Evolutionary conservation across 2,797 vertebrate genomes (phyloP).

Genomic region (Enteromius paludinosus): DNA sequence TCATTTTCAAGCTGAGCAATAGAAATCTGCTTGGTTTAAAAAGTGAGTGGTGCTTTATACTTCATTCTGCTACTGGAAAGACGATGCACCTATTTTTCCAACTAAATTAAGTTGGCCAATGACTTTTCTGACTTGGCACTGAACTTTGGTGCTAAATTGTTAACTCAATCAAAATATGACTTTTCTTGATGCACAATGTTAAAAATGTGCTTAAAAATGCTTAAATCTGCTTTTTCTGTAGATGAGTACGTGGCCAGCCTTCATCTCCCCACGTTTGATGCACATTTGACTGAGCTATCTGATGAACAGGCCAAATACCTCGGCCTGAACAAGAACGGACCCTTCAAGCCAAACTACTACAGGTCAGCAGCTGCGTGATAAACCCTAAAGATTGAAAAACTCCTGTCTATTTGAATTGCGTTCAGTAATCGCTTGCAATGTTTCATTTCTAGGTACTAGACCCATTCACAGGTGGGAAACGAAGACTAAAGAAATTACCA

Average conservation of each 20-base stretch:
- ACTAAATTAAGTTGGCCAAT: background rate
- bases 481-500: slow-evolving; percentile 62
- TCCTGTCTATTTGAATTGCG: background rate
- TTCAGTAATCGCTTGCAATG: background rate
- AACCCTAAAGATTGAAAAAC: background rate
- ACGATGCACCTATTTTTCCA: background rate
- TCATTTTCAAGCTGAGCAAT: background rate
- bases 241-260: slow-evolving; percentile 98
- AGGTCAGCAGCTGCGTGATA: slow-evolving; percentile 73
- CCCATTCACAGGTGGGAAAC: slow-evolving; percentile 63
- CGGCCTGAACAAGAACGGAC: slow-evolving; percentile 97
- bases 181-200: background rate
- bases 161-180: background rate
- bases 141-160: background rate
- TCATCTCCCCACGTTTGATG: slow-evolving; percentile 97
- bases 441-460: slow-evolving; percentile 86
- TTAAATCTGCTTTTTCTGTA: slow-evolving; percentile 67
- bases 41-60: background rate
- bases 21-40: background rate
- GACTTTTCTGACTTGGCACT: background rate
- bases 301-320: slow-evolving; percentile 98
- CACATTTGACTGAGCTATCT: slow-evolving; percentile 93
- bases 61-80: background rate
- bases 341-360: slow-evolving; percentile 99
- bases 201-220: background rate